These are phyloP conservation scores for Peromyscus melanophrys DNA, from an alignment of 2,797 vertebrate species.

Conservation along the genomic window DNA sequence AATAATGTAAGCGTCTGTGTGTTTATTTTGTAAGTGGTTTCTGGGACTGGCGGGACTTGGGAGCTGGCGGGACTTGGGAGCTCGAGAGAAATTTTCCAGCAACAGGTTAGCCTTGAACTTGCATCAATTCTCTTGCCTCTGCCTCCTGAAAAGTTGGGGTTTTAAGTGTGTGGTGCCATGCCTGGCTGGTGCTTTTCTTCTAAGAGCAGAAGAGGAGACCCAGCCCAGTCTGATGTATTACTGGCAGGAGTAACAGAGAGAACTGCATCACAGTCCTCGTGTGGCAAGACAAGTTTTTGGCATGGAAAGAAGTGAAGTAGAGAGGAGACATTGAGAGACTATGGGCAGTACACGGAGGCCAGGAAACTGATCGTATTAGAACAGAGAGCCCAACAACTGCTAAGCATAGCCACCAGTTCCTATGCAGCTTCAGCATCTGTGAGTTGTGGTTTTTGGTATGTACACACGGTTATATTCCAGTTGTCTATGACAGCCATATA, in stretches of 20 bases:
- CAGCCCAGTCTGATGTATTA: not conserved
- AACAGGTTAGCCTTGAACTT: not conserved
- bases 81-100: too few species aligned
- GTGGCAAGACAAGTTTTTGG: not conserved
- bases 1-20: too few species aligned
- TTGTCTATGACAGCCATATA: not conserved
- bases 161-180: not conserved
- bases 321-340: not conserved
- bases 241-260: not conserved
- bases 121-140: not conserved
- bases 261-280: not conserved
- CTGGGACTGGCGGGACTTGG: too few species aligned
- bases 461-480: not conserved
- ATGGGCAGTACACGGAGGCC: not conserved
- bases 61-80: too few species aligned
- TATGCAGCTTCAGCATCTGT: not conserved
- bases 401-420: not conserved
- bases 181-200: not conserved
- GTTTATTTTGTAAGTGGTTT: too few species aligned
- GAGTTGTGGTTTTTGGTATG: constrained; percentile 21
- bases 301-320: not conserved
- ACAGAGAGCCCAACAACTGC: not conserved
- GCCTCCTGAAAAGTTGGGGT: not conserved
- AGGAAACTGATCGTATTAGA: not conserved
- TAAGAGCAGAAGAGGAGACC: not conserved